Conservation (phyloP, 1,140 invertebrate species). For the Bradysia coprophila region DNA sequence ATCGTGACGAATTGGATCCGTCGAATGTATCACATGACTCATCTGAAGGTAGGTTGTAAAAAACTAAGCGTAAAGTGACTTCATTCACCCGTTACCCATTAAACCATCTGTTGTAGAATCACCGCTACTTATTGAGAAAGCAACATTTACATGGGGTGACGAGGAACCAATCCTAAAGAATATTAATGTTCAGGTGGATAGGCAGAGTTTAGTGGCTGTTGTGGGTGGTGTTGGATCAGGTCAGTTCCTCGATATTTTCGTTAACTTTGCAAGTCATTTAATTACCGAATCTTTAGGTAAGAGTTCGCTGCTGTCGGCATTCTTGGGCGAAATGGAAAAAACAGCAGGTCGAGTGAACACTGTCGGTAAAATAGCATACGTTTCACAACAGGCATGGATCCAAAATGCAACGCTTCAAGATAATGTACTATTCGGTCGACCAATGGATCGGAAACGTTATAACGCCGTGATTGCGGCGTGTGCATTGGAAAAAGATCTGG, state of each 20-base stretch:
- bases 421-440: slow-evolving; percentile 48
- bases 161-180: slow-evolving; percentile 41
- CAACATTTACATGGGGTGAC: slow-evolving; percentile 56
- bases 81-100: no score
- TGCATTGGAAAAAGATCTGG: slow-evolving; percentile 33
- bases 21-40: slow-evolving; percentile 53
- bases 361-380: slow-evolving; percentile 60
- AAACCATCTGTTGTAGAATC: background rate
- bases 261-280: slow-evolving; percentile 28
- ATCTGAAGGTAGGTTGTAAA: slow-evolving; percentile 51
- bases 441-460: slow-evolving; percentile 24
- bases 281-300: slow-evolving; percentile 67
- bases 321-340: slow-evolving; percentile 71
- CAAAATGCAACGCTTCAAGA: slow-evolving; percentile 68
- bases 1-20: slow-evolving; percentile 64
- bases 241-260: slow-evolving; percentile 25
- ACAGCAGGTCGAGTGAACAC: slow-evolving; percentile 51
- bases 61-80: no score
- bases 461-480: slow-evolving; percentile 27
- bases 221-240: slow-evolving; percentile 71
- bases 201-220: slow-evolving; percentile 51
- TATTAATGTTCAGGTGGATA: slow-evolving; percentile 49
- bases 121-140: slow-evolving; percentile 58
- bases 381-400: slow-evolving; percentile 80
- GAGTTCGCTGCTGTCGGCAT: slow-evolving; percentile 53